Percentiles rank a stretch among this genome's conserved stretches.
Conservation (phyloP, 2,113 vertebrate genomes). For the Boleophthalmus pectinirostris region DNA sequence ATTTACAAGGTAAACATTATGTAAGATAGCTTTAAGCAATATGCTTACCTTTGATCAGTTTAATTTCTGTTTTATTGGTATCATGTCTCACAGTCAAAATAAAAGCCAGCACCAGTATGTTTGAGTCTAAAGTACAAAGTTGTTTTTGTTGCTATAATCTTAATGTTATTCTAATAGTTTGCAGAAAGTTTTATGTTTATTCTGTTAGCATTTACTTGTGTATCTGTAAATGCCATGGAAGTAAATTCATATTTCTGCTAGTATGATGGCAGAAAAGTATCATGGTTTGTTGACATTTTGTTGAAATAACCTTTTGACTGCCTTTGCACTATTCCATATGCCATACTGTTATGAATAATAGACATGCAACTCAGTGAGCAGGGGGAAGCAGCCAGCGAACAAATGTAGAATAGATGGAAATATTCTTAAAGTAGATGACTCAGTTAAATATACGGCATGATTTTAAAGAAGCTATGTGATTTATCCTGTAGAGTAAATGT, state of each 20-base stretch:
- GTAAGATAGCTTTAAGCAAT: too few relatives aligned
- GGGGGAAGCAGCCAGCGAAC: not conserved
- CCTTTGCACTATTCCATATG: not conserved
- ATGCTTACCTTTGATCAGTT: too few relatives aligned
- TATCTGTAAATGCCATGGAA: not conserved
- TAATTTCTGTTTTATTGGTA: too few relatives aligned
- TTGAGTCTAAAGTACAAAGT: not conserved
- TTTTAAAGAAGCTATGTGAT: not conserved
- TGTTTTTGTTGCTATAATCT: not conserved
- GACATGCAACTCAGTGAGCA: not conserved
- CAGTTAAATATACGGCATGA: not conserved
- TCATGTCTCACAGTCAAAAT: not conserved
- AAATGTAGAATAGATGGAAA: not conserved
- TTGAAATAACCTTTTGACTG: conserved; percentile 1
- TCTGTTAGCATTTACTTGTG: not conserved
- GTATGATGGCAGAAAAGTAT: not conserved
- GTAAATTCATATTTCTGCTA: not conserved
- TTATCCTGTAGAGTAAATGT: not conserved
- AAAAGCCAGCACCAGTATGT: not conserved
- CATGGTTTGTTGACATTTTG: not conserved
- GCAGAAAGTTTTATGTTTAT: not conserved
- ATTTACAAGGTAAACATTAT: too few relatives aligned
- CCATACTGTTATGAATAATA: not conserved
- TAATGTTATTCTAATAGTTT: not conserved
- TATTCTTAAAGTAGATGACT: not conserved